Evolutionary conservation across 1,140 invertebrate species (phyloP), one percentile per base, ranked within the genome.

Genomic region (Ridgeia piscesae): DNA sequence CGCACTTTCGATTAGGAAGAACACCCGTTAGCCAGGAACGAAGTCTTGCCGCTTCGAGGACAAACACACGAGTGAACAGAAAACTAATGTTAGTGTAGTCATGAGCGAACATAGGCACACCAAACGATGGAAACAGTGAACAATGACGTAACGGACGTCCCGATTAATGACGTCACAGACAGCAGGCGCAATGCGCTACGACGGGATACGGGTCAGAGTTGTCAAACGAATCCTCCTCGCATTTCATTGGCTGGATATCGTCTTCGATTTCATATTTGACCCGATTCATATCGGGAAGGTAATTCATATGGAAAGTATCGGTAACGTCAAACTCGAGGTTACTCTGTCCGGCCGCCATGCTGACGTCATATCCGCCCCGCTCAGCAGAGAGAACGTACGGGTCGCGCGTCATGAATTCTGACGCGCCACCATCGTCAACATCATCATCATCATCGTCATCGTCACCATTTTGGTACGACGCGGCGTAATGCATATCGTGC

Each of bases 401-500:
- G 58, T 17, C 58, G 14, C 58, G 58, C 11, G 58, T 21, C 27
- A 77, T 77, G 58, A 77, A 77, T 77, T 77, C 8, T 31, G 58
- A 77, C 27, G 27, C 27, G 14, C 27, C 58, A 21, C 27, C 58
- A 21, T 77, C 58, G 4, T 31, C 58, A 42, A 42, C 42, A 21
- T 77, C 58, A 21, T 4, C 58, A 11, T 58, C 35, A 31, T 58
- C 91, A 27, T 91, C 91, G 27, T 91, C 91, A 42, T 35, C 42
- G 91, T 91, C 8, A 11, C 11, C 48, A 35, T 91, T 33, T 91
- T 91, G 91, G n/a, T 48, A 48, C 58, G 91, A 91, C n/a, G 58
- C 17, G 91, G 58, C 11, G 91, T 77, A 77, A 21, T 77, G 14
- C 58, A 77, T 77, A 21, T 77, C 27, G 17, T 77, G 58, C 17